Conservation (phyloP, 1,140 invertebrate genomes). For the Bombyx mandarina region DNA sequence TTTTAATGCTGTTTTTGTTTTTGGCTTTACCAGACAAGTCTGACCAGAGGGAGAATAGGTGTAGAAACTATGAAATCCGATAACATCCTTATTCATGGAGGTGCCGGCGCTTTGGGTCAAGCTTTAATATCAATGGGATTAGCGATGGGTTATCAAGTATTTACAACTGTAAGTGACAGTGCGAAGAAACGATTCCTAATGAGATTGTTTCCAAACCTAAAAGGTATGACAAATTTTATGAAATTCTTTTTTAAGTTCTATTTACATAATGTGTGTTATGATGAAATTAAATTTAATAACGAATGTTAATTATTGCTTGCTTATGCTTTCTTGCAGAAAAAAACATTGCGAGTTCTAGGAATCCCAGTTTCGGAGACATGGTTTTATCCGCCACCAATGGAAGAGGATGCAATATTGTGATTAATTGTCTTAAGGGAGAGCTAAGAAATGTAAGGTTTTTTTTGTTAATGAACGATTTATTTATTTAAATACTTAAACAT, state of each 20-base stretch:
- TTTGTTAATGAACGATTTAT: too few relatives aligned
- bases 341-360: neutral
- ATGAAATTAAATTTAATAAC: neutral
- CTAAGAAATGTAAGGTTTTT: slow-evolving; percentile 28
- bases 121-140: slow-evolving; percentile 79
- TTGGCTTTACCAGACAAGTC: neutral
- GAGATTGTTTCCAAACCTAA: slow-evolving; percentile 32
- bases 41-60: neutral
- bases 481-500: too few relatives aligned
- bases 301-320: neutral
- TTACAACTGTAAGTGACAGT: slow-evolving; percentile 62
- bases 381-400: slow-evolving; percentile 49
- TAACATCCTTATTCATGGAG: slow-evolving; percentile 75
- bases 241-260: neutral
- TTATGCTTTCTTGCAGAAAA: slow-evolving; percentile 18
- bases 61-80: neutral
- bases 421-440: slow-evolving; percentile 31
- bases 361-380: slow-evolving; percentile 22
- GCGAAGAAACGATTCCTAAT: slow-evolving; percentile 48
- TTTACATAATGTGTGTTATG: neutral
- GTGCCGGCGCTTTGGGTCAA: slow-evolving; percentile 79
- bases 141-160: slow-evolving; percentile 49
- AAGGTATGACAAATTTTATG: slow-evolving; percentile 18
- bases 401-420: slow-evolving; percentile 68
- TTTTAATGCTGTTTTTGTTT: neutral